Evolutionary conservation across 2,888 invertebrate species (phyloP).

Genomic region (Rotaria socialis): DNA sequence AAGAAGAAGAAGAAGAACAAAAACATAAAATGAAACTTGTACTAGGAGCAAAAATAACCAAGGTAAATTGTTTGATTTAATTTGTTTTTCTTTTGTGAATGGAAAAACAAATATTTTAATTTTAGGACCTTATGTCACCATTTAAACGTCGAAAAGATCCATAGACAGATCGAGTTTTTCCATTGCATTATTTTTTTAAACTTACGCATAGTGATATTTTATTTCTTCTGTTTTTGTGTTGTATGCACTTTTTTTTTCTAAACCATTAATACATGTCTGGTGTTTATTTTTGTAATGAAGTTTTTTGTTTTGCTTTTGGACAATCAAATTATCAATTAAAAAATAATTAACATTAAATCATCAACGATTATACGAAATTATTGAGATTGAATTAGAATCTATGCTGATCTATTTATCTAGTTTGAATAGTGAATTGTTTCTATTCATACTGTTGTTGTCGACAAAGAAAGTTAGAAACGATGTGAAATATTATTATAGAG

Average conservation of each 20-base stretch:
- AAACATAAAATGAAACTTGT: slow-evolving; percentile 18
- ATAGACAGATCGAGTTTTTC: not conserved
- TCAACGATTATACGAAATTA: no score
- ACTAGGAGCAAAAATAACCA: not conserved
- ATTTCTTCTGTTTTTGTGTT: not conserved
- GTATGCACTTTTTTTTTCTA: not conserved
- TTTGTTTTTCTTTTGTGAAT: not conserved
- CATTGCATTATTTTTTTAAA: not conserved
- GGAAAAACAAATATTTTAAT: not conserved
- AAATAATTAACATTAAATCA: no score
- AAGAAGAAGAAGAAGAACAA: not conserved
- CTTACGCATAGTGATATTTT: not conserved
- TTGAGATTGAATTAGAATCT: no score
- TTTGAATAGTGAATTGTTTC: no score
- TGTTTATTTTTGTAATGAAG: not conserved
- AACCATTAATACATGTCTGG: not conserved
- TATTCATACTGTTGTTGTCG: no score
- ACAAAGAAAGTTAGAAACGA: no score
- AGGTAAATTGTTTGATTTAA: not conserved
- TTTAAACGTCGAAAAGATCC: slow-evolving; percentile 1
- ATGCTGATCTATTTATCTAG: no score
- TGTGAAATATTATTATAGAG: no score
- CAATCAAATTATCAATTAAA: no score
- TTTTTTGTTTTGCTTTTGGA: not conserved
- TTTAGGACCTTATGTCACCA: not conserved